Evolutionary conservation across 2,797 vertebrate genomes (phyloP).

Genomic region (Coccyzus lansbergi): DNA sequence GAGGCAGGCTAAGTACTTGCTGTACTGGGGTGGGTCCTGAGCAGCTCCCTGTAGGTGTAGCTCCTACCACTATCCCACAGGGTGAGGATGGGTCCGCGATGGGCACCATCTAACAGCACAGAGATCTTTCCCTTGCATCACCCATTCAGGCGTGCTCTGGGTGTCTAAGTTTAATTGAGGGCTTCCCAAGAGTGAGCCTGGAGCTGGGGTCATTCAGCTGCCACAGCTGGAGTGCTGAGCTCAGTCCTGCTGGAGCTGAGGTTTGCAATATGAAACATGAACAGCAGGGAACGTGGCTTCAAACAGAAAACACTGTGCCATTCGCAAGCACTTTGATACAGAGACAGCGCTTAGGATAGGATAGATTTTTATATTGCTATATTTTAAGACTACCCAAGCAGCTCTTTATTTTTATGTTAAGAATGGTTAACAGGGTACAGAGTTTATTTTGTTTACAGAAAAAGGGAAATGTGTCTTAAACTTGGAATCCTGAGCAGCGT

Average conservation of each 20-base stretch:
- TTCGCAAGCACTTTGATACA: conserved; percentile 31
- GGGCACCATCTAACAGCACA: not conserved
- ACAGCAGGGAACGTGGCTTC: not conserved
- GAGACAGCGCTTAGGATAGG: not conserved
- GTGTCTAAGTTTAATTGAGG: not conserved
- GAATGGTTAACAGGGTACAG: conserved; percentile 30
- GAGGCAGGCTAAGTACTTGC: not conserved
- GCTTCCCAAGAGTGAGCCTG: not conserved
- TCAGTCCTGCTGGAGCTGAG: not conserved
- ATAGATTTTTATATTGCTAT: conserved; percentile 32
- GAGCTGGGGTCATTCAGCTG: not conserved
- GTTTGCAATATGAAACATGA: not conserved
- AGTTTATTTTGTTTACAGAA: conserved; percentile 66
- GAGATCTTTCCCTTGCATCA: rapidly evolving
- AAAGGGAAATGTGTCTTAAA: conserved; percentile 24
- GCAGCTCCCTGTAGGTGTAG: not conserved
- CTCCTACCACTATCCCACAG: rapidly evolving
- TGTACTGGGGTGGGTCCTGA: not conserved
- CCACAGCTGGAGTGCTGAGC: not conserved
- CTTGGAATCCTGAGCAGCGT: not conserved
- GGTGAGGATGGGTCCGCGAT: rapidly evolving
- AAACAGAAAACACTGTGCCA: not conserved
- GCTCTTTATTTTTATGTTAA: conserved; percentile 33
- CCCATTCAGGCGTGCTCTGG: not conserved
- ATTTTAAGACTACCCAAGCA: not conserved